Conservation (phyloP, 1,140 invertebrate genomes). For the Drosophila yakuba region DNA sequence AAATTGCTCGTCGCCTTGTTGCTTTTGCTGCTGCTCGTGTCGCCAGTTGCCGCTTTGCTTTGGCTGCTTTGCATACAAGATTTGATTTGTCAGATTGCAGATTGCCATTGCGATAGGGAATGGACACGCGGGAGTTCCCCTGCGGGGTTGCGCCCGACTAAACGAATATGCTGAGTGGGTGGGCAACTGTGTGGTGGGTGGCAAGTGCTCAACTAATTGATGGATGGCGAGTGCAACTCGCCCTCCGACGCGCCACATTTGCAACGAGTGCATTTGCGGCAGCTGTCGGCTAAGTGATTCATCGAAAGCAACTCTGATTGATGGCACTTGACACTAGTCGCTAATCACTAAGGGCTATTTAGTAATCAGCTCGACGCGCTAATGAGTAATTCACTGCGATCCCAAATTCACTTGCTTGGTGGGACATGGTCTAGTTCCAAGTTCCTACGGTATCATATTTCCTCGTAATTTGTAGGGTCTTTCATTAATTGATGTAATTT, state of each 20-base stretch:
- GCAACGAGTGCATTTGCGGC: slow-evolving; percentile 27
- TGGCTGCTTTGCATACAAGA: slow-evolving; percentile 70
- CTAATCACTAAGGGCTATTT: slow-evolving; percentile 34
- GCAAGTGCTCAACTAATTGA: slow-evolving; percentile 51
- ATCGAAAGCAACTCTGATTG: slow-evolving; percentile 46
- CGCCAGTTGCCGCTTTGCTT: slow-evolving; percentile 13
- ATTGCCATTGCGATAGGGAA: slow-evolving; percentile 39
- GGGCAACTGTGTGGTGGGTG: background rate
- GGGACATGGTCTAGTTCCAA: background rate
- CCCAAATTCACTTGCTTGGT: background rate
- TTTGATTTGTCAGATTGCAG: slow-evolving; percentile 69
- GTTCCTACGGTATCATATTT: background rate
- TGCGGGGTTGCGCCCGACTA: slow-evolving; percentile 4
- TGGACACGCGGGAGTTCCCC: slow-evolving; percentile 33
- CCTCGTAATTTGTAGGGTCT: too few relatives aligned
- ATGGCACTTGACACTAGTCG: slow-evolving; percentile 42
- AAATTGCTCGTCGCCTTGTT: slow-evolving; percentile 72
- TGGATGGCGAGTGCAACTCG: slow-evolving; percentile 29
- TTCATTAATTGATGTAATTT: background rate
- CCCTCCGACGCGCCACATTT: slow-evolving; percentile 4
- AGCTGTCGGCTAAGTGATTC: slow-evolving; percentile 34
- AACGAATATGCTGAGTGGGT: slow-evolving; percentile 29
- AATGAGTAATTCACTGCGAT: slow-evolving; percentile 23
- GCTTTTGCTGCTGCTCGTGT: slow-evolving; percentile 14
- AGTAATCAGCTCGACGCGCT: slow-evolving; percentile 27